Evolutionary conservation across 2,888 invertebrate species (phyloP), one percentile per base, ranked within the genome.

Genomic region (Anthrax anthrax): DNA sequence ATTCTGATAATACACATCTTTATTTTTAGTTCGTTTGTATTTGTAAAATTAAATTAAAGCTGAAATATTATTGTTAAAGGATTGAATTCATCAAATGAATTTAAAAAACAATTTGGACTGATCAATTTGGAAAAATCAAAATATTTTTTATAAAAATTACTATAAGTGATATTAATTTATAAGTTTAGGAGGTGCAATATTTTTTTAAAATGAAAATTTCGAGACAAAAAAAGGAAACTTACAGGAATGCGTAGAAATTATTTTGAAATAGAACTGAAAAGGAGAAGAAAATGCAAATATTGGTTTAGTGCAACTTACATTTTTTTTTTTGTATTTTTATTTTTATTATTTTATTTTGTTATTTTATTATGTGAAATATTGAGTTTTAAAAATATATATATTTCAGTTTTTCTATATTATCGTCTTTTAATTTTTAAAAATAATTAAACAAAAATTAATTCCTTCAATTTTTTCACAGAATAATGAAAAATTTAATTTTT

Each of bases 151-250:
- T 13, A 37, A 23, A 46, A 34, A 37, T 16, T 18, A 18, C 18
- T 13, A 19, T 38, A 42, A 40, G 46, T 46, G 46, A 46, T 46
- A 46, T 42, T 46, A 41, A 46, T 42, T 46, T 46, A 37, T 46
- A 46, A 46, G 46, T 16, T 17, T 37, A n/a, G n/a, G n/a, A n/a
- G 41, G 46, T 46, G 46, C 46, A 46, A 46, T 46, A 37, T 17
- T 41, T 14, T n/a, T 32, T 32, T 32, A 32, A 32, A 32, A 12
- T 32, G 9, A 12, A 32, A 32, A 12, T 12, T 12, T 32, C 12
- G 29, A 12, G 12, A 32, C 29, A 32, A 12, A 5, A 32, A 12
- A 32, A 32, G 29, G 18, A 38, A 9, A 19, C n/a, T 16, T 17
- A 37, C 18, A 27, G 5, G 23, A 8, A 27, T 27, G 23, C 9